phyloP scores from a whole-genome alignment of 23 tunicate genomes.

The Ascidia mentula region DNA sequence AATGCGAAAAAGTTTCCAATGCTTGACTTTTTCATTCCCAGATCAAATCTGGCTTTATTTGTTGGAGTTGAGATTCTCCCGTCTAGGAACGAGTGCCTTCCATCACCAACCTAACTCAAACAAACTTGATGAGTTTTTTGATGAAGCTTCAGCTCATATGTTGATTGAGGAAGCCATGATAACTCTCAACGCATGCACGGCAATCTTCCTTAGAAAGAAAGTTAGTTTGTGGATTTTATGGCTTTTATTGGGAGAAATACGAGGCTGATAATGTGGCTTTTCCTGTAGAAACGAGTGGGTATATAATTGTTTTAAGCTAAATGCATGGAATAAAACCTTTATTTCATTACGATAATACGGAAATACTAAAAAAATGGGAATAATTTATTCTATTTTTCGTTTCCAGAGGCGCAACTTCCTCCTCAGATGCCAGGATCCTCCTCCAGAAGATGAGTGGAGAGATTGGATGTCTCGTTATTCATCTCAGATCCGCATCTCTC shows the following conservation, averaged over 20 bases:
- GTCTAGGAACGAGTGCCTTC: conserved; percentile 25
- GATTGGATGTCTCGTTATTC: conserved; percentile 10
- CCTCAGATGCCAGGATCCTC: conserved; percentile 33
- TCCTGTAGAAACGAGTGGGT: too few species aligned
- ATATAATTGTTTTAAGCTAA: too few species aligned
- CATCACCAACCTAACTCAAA: conserved; percentile 10
- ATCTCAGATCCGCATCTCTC: neutral
- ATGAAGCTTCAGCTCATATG: conserved; percentile 67
- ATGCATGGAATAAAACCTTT: too few species aligned
- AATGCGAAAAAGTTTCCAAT: too few species aligned
- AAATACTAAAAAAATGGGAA: too few species aligned
- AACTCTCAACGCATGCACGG: conserved; percentile 62
- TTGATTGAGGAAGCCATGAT: conserved; percentile 88
- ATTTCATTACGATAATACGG: too few species aligned
- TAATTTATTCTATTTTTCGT: too few species aligned
- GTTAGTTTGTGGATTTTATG: too few species aligned
- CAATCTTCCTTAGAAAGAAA: conserved; percentile 24
- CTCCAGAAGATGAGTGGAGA: conserved; percentile 8
- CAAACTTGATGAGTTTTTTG: conserved; percentile 31
- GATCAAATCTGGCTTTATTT: conserved; percentile 49
- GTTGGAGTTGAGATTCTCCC: conserved; percentile 34
- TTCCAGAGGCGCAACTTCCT: conserved; percentile 8
- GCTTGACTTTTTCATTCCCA: too few species aligned
- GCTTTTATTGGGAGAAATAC: too few species aligned
- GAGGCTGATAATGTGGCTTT: too few species aligned